A percentile compares a stretch with the other conserved stretches of the same genome.
Evolutionary conservation across 64 coral and sea anemone genomes (phyloP).

Genomic region (Porites australiensis): DNA sequence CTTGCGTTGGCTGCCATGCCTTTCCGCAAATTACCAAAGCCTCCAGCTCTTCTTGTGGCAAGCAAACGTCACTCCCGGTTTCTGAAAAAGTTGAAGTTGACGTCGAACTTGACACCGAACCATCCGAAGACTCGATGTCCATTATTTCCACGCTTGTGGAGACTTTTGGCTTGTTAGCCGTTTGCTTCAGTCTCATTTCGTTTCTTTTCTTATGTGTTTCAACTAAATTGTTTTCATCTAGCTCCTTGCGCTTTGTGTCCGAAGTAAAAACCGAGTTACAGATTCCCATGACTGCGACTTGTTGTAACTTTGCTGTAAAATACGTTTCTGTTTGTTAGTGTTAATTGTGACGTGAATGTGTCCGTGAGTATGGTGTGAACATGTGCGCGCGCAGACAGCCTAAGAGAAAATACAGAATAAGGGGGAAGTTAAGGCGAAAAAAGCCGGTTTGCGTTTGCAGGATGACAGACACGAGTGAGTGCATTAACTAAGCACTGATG

Average conservation of each 20-base stretch:
- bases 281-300: background rate
- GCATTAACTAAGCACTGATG: too few species aligned
- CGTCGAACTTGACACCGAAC: background rate
- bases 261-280: background rate
- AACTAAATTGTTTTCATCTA: background rate
- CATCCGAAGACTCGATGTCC: background rate
- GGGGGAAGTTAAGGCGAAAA: too few species aligned
- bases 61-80: background rate
- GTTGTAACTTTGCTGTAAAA: background rate
- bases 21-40: background rate
- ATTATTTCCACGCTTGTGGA: background rate
- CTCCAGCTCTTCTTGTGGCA: background rate
- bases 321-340: background rate
- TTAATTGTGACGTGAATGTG: constrained; percentile 7
- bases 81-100: background rate
- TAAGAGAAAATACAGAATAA: too few species aligned
- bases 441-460: too few species aligned
- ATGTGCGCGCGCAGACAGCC: too few species aligned
- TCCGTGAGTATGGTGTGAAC: too few species aligned
- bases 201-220: background rate
- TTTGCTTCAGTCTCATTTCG: background rate
- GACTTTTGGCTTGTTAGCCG: too few species aligned
- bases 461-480: too few species aligned
- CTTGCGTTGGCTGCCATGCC: background rate
- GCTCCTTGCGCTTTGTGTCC: background rate